These are phyloP conservation scores for Watsonalla cultraria DNA, from an alignment of 2,888 invertebrate genomes.

Conservation along the genomic window DNA sequence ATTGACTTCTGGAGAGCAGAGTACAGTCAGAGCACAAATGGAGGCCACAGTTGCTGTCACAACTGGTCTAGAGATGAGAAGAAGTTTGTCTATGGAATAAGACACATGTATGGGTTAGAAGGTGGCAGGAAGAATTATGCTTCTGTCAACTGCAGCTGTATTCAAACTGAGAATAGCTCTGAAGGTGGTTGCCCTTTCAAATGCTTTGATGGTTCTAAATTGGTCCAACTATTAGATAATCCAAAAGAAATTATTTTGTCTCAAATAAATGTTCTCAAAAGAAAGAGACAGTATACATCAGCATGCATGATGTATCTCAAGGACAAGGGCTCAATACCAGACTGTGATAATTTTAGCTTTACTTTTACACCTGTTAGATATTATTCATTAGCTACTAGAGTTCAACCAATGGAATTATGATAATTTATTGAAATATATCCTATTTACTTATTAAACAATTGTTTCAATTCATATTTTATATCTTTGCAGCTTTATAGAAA, in stretches of 20 bases:
- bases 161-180: conserved; percentile 76
- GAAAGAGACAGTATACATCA: conserved; percentile 38
- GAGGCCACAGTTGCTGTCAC: conserved; percentile 76
- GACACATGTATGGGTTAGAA: conserved; percentile 86
- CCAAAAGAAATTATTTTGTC: conserved; percentile 29
- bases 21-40: conserved; percentile 74
- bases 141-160: conserved; percentile 77
- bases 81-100: conserved; percentile 82
- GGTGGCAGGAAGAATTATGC: conserved; percentile 81
- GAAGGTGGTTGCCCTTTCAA: conserved; percentile 83
- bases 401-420: neutral
- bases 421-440: neutral
- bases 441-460: neutral
- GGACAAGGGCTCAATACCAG: conserved; percentile 17
- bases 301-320: conserved; percentile 48
- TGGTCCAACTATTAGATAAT: conserved; percentile 49
- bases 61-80: conserved; percentile 81
- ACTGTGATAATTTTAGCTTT: conserved; percentile 48
- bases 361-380: conserved; percentile 65
- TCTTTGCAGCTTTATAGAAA: too few species aligned
- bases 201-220: conserved; percentile 68
- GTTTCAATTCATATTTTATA: neutral
- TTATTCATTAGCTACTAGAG: conserved; percentile 35
- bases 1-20: conserved; percentile 82
- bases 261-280: conserved; percentile 49